Percentiles rank a stretch among this genome's conserved stretches.
These are phyloP conservation scores for Drosophila lacteicornis DNA, from an alignment of 1,140 invertebrate species.

Conservation along the genomic window DNA sequence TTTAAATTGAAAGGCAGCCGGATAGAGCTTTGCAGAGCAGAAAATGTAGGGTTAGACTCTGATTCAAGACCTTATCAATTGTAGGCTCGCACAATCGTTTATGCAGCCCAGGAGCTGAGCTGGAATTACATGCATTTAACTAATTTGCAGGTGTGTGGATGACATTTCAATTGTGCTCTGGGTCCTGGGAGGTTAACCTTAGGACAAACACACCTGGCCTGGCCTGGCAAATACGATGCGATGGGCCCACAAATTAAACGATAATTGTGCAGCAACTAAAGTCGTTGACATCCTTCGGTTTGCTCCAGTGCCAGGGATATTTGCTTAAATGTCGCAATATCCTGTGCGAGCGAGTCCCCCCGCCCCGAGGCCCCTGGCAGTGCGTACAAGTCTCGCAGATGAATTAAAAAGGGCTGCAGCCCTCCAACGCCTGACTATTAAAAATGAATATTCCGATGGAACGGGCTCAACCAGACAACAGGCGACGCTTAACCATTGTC, in stretches of 20 bases:
- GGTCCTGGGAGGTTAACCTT: conserved; percentile 5
- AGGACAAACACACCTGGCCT: conserved; percentile 6
- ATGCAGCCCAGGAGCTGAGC: not conserved
- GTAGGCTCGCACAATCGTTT: conserved; percentile 9
- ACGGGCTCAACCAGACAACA: conserved; percentile 26
- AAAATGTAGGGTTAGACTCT: not conserved
- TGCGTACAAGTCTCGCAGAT: conserved; percentile 64
- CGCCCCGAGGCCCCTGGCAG: conserved; percentile 25
- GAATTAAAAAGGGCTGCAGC: conserved; percentile 66
- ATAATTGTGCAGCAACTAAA: conserved; percentile 61
- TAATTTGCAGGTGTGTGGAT: conserved; percentile 50
- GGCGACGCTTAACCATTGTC: conserved; percentile 72
- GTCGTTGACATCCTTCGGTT: conserved; percentile 62
- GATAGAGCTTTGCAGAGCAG: conserved; percentile 4
- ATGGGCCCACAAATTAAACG: conserved; percentile 8
- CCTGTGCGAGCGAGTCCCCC: conserved; percentile 9
- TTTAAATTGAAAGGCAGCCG: conserved; percentile 29
- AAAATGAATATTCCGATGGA: conserved; percentile 59
- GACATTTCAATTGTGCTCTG: conserved; percentile 43
- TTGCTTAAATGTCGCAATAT: conserved; percentile 70
- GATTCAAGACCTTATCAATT: conserved; percentile 32
- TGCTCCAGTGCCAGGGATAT: conserved; percentile 37
- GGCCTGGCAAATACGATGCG: not conserved
- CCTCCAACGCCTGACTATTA: conserved; percentile 51
- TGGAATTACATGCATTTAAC: conserved; percentile 34